Conservation (phyloP, 2,888 invertebrate species). For the Gymnoscelis rufifasciata region DNA sequence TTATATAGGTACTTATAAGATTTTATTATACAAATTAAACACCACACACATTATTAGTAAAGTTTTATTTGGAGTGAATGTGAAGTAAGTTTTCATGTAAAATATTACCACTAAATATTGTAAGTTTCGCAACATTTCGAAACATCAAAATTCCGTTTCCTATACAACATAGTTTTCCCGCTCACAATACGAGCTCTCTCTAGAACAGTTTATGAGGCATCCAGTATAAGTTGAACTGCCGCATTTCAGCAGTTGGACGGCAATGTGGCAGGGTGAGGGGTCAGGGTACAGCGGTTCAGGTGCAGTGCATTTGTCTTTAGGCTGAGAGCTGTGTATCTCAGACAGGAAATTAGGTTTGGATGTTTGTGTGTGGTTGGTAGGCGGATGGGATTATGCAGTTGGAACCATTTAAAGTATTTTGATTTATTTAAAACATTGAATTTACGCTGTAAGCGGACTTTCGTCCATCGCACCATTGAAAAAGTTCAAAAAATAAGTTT, state of each 20-base stretch:
- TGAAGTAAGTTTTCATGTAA: no score
- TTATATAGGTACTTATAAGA: no score
- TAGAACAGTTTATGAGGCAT: slow-evolving; percentile 31
- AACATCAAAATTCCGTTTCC: neutral
- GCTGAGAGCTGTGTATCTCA: slow-evolving; percentile 68
- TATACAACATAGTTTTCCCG: slow-evolving; percentile 12
- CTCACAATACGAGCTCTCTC: slow-evolving; percentile 17
- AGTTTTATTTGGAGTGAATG: no score
- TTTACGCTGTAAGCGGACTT: no score
- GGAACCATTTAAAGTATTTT: neutral
- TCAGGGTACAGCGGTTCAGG: slow-evolving; percentile 44
- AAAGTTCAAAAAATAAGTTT: no score
- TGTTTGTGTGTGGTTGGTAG: slow-evolving; percentile 58
- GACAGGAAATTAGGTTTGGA: slow-evolving; percentile 78
- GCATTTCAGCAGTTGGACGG: slow-evolving; percentile 23
- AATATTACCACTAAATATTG: neutral
- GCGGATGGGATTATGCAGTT: slow-evolving; percentile 43
- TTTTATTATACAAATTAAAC: no score
- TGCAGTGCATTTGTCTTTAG: slow-evolving; percentile 69
- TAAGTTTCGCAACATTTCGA: neutral
- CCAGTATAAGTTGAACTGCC: slow-evolving; percentile 34
- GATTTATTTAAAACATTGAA: no score
- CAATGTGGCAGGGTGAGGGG: slow-evolving; percentile 28
- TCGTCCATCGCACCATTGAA: no score
- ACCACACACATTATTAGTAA: no score